Base-by-base conservation (phyloP, 2,113 vertebrate genomes). In the Gadus macrocephalus region DNA sequence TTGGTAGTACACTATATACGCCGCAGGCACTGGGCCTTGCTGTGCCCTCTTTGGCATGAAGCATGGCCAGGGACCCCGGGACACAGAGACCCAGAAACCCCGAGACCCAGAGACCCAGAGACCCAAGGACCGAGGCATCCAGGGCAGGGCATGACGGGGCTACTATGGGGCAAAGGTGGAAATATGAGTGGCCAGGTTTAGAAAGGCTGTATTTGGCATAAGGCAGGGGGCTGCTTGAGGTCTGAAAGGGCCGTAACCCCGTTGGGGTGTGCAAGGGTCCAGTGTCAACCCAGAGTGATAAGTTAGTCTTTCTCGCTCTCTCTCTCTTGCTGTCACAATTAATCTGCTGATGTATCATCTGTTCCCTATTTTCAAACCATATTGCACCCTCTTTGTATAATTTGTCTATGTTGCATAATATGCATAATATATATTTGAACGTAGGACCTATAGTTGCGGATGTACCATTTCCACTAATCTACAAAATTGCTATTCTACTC, bases 171-270 rank as follows among this genome's bases (percentile, higher is more conserved):
- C 71, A 73, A 73, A 63, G 59, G 69, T 38, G 66, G 71, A 84
- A 82, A 84, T 81, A 35, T 12, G 53, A 82, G 76, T 42, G 55
- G 69, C 76, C 71, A 61, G 15, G 67, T 76, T 81, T 85, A 71
- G 81, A 83, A 83, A 79, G 59, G 70, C 82, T 81, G 73, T 83
- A 84, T 85, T 83, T 77, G 82, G 77, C 76, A 31, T 5, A 0
- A 64, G 64, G 64, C 70, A 72, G 22, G 22, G 22, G 68, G 65
- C 66, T 78, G 70, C 79, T 80, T 83, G 77, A 68, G 71, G 67
- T 80, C 74, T 69, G 64, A 75, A 82, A 64, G 66, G 56, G 67
- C 19, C 64, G 68, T 61, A 74, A 78, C 28, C 64, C 73, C 62
- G 64, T 68, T 58, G 62, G 70, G 16, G 75, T 27, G 27, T n/a